Evolutionary conservation across 2,888 invertebrate genomes (phyloP).

Genomic region (Drosophila colorata): DNA sequence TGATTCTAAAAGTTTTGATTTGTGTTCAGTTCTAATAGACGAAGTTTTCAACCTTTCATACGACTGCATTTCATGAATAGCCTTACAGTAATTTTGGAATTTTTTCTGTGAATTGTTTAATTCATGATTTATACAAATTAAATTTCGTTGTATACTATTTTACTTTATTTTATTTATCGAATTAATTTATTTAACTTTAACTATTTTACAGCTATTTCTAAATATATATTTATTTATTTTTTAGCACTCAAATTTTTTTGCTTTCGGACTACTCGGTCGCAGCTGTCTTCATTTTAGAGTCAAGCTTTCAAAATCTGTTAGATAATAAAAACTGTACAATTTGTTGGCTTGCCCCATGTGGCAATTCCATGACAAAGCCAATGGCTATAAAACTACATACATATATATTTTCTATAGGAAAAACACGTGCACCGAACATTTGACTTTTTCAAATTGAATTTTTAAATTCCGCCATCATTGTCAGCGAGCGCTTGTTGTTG

Average conservation of each 20-base stretch:
- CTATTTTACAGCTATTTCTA: not conserved
- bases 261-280: not conserved
- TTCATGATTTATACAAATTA: too few relatives aligned
- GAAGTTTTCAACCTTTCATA: too few relatives aligned
- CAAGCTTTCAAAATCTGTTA: slow-evolving; percentile 21
- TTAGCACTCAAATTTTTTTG: not conserved
- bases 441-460: slow-evolving; percentile 68
- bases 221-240: not conserved
- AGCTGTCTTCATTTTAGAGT: slow-evolving; percentile 13
- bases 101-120: too few relatives aligned
- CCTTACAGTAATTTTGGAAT: too few relatives aligned
- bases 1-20: too few relatives aligned
- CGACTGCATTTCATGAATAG: too few relatives aligned
- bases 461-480: slow-evolving; percentile 63
- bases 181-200: too few relatives aligned
- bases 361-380: slow-evolving; percentile 32
- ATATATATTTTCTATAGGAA: slow-evolving; percentile 7
- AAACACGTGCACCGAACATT: slow-evolving; percentile 29
- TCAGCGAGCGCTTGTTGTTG: slow-evolving; percentile 18
- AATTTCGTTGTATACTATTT: too few relatives aligned
- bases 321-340: slow-evolving; percentile 29
- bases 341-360: slow-evolving; percentile 32
- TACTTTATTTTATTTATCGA: too few relatives aligned
- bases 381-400: slow-evolving; percentile 14
- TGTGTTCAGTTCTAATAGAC: too few relatives aligned